phyloP scores from a whole-genome alignment of 37 sponge, comb jelly and placozoan genomes.

The Lycopodina hypogea region DNA sequence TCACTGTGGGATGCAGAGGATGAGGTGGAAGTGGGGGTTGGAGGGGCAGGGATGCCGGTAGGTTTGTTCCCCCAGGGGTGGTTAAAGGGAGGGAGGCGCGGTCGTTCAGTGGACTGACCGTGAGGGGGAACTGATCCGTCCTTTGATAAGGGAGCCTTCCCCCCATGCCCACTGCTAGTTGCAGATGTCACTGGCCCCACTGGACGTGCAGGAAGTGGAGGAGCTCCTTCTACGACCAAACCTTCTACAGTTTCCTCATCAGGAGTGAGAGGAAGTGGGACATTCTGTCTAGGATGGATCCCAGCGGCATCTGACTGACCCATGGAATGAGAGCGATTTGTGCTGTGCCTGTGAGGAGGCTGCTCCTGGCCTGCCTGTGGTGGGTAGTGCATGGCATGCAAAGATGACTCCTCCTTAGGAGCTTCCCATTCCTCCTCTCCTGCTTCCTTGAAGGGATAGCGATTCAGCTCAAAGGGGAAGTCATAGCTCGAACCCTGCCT shows the following conservation, averaged over 20 bases:
- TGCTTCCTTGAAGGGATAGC: conserved; percentile 10
- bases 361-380: background rate
- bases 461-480: conserved; percentile 20
- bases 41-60: background rate
- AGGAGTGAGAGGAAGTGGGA: conserved; percentile 10
- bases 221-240: background rate
- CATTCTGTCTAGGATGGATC: background rate
- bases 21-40: background rate
- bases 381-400: conserved; percentile 16
- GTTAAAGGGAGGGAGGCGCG: conserved; percentile 49
- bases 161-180: background rate
- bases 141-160: background rate
- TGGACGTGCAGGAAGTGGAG: conserved; percentile 10
- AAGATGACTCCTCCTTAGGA: conserved; percentile 4
- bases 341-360: background rate
- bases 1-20: background rate
- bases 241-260: background rate
- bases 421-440: background rate
- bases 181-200: conserved; percentile 7
- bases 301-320: background rate
- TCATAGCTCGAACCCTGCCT: conserved; percentile 7
- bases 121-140: background rate
- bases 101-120: background rate
- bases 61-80: conserved; percentile 25
- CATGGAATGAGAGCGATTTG: background rate